Conservation (phyloP, 2,888 invertebrate species). For the Agrilus cyanescens region DNA sequence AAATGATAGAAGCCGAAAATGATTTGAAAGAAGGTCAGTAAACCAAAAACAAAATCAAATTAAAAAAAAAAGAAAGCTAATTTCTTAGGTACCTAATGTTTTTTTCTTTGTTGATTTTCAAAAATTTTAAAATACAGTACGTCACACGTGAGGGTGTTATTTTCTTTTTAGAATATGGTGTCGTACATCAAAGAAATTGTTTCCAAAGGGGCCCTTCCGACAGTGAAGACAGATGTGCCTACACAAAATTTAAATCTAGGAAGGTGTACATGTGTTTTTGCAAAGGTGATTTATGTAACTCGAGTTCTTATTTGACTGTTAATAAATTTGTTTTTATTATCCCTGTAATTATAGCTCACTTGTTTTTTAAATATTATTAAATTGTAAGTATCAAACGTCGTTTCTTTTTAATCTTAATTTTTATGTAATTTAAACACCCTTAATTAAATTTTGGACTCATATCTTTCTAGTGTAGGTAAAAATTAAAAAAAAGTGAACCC, state of each 20-base stretch:
- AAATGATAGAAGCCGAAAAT: constrained; percentile 72
- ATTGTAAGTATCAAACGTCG: too few species aligned
- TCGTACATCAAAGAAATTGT: constrained; percentile 79
- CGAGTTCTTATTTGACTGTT: background rate
- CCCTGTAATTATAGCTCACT: too few species aligned
- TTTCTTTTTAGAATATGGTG: constrained; percentile 58
- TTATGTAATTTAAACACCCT: too few species aligned
- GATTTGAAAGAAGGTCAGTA: constrained; percentile 60
- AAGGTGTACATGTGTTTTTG: constrained; percentile 88
- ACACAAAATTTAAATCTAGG: constrained; percentile 69
- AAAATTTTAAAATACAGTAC: background rate
- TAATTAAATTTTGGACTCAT: too few species aligned
- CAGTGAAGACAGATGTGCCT: constrained; percentile 79
- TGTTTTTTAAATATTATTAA: too few species aligned
- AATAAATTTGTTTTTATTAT: too few species aligned
- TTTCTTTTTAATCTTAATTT: too few species aligned
- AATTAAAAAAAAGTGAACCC: too few species aligned
- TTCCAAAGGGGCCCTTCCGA: constrained; percentile 80
- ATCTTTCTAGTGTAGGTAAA: too few species aligned
- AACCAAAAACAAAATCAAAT: background rate
- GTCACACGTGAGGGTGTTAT: background rate
- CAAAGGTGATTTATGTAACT: constrained; percentile 78
- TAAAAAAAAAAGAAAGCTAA: background rate
- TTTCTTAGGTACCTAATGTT: background rate
- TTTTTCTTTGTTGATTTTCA: constrained; percentile 3